Base-by-base conservation (phyloP, 2,797 vertebrate genomes). In the Telmatherina bonti region DNA sequence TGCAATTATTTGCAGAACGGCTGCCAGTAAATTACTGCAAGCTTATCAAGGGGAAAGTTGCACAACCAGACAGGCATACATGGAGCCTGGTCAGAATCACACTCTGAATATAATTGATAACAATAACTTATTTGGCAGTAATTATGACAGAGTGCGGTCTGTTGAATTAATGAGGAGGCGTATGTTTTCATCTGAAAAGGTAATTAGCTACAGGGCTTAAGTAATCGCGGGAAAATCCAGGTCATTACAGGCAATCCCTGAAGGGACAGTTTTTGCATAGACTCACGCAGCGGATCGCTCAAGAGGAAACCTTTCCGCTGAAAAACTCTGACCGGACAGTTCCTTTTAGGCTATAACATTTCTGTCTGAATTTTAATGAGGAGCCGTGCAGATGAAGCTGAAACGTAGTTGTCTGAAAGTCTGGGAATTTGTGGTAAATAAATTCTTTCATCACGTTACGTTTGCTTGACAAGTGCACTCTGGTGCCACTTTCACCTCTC, bases 111-210 rank as follows among this genome's bases (percentile, higher is more conserved):
- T 87, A 90, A 90, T 70, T 33, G 63, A 89, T 89, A 90, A 88
- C 91, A 92, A 92, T 84, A 87, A 91, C 74, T 90, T 92, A 87
- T 91, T 93, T 89, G 89, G 63, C 79, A 76, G 74, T 90, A 93
- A 94, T 93, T 90, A 93, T 90, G 91, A 93, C 92, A 76, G 81
- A 93, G 88, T 74, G 85, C 69, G 38, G 62, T 77, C 78, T 67
- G 85, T 31, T 75, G 84, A 85, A 91, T 92, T 91, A 91, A 92
- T 91, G 85, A 92, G 79, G 77, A 91, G 86, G 89, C 72, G 63
- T 91, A 86, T 91, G 84, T 90, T 90, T 93, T 90, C 86, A 86
- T 88, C 82, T 88, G 79, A 81, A 88, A 88, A 89, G 76, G 88
- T 92, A 93, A 94, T 94, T 92, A 93, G 85, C 84, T 83, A 81